Base-by-base conservation (phyloP, 2,113 vertebrate species). In the Amblyopsis rosae region DNA sequence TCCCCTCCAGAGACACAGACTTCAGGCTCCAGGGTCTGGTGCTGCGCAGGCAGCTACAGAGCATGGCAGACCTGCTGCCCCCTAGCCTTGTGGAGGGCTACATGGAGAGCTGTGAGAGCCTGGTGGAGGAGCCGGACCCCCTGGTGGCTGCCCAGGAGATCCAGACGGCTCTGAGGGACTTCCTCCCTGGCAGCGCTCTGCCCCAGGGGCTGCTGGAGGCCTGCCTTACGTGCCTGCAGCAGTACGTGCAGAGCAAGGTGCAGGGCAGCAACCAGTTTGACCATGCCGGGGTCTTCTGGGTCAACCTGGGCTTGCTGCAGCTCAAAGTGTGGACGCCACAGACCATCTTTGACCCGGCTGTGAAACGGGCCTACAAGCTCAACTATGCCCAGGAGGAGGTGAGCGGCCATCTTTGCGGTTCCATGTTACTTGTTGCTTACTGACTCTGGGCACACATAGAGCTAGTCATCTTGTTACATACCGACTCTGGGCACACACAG, bases 351-450 rank as follows among this genome's bases (percentile, higher is more conserved):
- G 98, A 99, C 87, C 97, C 98, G 0, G 96, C 96, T 7, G 87
- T 96, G 70, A 99, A 98, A 87, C 94, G 94, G 64, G 92, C 94
- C 17, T 96, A 96, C 89, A 98, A 97, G 80, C 94, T 99, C 71
- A 93, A 88, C 76, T 98, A 99, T 0, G 82, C 93, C 50, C 89
- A 95, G 81, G 96, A 98, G 75, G 95, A 99, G 95, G 98, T 99
- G 73, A 78, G 91, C 35, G 35, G 35, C 35, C 35, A 41, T 41
- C 4, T 41, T 41, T 41, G 35, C 7, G 35, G 35, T 41, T 41
- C 6, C 35, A 41, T 41, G 35, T 41, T 41, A 41, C 8, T 49
- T 48, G 59, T 17, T 0, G 26, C 26, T 26, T 26, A 26, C 26
- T 26, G 26, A 26, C 26, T 26, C 26, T 26, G 26, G 26, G 26